A percentile compares a stretch with the other conserved stretches of the same genome.
Conservation (phyloP, 2,888 invertebrate species). For the Rhagonycha fulva region DNA sequence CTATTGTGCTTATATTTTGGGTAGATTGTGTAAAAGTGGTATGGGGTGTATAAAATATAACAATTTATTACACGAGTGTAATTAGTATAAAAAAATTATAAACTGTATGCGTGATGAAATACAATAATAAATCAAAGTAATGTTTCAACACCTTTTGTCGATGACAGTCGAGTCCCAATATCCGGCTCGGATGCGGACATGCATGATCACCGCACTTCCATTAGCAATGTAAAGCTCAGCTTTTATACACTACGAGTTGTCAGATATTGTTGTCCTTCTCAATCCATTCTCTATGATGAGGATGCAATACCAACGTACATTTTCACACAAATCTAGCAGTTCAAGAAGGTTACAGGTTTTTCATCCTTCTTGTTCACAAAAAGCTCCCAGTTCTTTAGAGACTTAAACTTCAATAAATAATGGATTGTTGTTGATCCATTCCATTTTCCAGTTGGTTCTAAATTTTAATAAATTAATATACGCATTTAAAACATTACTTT, state of each 20-base stretch:
- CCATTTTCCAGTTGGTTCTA: slow-evolving; percentile 5
- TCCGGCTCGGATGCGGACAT: slow-evolving; percentile 38
- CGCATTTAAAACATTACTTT: not conserved
- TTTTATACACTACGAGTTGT: slow-evolving; percentile 12
- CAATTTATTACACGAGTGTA: not conserved
- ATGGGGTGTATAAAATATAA: not conserved
- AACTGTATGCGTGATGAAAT: slow-evolving; percentile 36
- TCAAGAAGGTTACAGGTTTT: slow-evolving; percentile 18
- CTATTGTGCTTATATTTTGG: not conserved
- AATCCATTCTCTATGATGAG: slow-evolving; percentile 18
- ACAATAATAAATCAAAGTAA: slow-evolving; percentile 42
- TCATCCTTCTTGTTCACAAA: slow-evolving; percentile 11
- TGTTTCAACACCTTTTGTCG: slow-evolving; percentile 41
- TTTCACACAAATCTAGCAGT: slow-evolving; percentile 11
- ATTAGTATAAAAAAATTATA: slow-evolving; percentile 18
- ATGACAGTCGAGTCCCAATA: slow-evolving; percentile 39
- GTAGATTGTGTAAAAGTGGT: not conserved
- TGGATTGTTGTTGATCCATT: slow-evolving; percentile 14
- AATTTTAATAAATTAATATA: slow-evolving; percentile 13
- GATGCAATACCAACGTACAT: slow-evolving; percentile 15
- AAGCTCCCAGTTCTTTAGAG: slow-evolving; percentile 10
- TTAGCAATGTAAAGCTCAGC: slow-evolving; percentile 32
- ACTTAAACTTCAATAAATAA: slow-evolving; percentile 18
- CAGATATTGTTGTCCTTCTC: slow-evolving; percentile 8
- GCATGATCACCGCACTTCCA: slow-evolving; percentile 37